A percentile compares a stretch with the other conserved stretches of the same genome.
Conservation (phyloP, 2,888 invertebrate genomes). For the Helleia helle region DNA sequence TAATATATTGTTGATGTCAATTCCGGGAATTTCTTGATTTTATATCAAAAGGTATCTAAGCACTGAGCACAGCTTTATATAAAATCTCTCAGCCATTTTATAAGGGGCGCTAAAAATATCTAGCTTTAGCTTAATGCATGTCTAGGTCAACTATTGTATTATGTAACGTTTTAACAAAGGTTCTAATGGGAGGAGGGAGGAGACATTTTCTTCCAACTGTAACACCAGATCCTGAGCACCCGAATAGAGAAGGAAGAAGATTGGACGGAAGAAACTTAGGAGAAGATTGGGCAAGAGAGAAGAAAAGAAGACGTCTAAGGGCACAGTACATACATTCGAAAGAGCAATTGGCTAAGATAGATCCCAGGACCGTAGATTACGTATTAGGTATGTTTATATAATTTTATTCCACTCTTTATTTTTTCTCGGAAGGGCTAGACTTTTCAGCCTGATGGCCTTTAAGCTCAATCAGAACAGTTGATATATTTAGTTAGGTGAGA, state of each 20-base stretch:
- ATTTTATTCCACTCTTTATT: no score
- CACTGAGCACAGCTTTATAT: not conserved
- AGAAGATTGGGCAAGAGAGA: slow-evolving; percentile 85
- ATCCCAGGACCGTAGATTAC: slow-evolving; percentile 81
- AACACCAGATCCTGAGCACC: slow-evolving; percentile 79
- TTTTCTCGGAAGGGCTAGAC: no score
- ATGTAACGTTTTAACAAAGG: slow-evolving; percentile 73
- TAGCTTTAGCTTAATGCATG: not conserved
- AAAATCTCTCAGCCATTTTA: not conserved
- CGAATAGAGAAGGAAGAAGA: slow-evolving; percentile 80
- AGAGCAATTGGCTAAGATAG: slow-evolving; percentile 80
- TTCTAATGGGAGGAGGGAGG: slow-evolving; percentile 85
- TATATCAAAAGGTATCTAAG: no score
- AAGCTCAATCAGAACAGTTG: no score
- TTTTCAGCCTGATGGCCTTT: no score
- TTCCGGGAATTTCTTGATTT: no score
- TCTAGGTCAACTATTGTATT: slow-evolving; percentile 6
- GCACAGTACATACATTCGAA: slow-evolving; percentile 84
- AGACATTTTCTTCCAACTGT: slow-evolving; percentile 83
- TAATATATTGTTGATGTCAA: no score
- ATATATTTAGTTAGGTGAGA: no score
- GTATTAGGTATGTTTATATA: slow-evolving; percentile 75
- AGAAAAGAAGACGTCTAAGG: slow-evolving; percentile 77
- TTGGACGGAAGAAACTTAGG: slow-evolving; percentile 85
- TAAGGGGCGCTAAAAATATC: slow-evolving; percentile 7